These are phyloP conservation scores for Agrochola litura DNA, from an alignment of 2,888 invertebrate species.

Conservation along the genomic window DNA sequence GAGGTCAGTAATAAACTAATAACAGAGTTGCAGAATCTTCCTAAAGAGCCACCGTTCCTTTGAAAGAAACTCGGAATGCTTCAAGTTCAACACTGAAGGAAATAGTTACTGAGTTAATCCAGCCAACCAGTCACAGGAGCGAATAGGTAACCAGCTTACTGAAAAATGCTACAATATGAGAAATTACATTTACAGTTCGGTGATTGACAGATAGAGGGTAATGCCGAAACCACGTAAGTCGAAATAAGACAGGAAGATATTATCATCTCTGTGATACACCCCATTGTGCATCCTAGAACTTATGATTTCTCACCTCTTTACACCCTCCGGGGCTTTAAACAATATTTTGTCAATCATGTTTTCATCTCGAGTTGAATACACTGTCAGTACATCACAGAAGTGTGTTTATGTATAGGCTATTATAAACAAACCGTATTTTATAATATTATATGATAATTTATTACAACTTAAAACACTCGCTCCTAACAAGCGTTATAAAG, in stretches of 20 bases:
- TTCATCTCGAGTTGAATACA: neutral
- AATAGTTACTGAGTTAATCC: slow-evolving; percentile 9
- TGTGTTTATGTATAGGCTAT: neutral
- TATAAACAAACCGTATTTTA: neutral
- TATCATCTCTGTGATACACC: neutral
- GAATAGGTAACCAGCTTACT: neutral
- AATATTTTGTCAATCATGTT: neutral
- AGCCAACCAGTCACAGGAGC: slow-evolving; percentile 1
- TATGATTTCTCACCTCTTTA: slow-evolving; percentile 2
- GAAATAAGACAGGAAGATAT: neutral
- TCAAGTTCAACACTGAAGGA: slow-evolving; percentile 12
- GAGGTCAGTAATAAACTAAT: no score
- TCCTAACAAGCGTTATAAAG: neutral
- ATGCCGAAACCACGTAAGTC: neutral
- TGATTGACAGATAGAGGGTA: neutral
- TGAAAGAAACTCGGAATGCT: neutral
- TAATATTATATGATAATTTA: neutral
- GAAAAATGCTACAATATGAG: slow-evolving; percentile 4
- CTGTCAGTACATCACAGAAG: neutral
- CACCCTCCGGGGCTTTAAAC: neutral
- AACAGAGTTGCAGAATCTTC: neutral
- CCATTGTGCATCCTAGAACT: neutral
- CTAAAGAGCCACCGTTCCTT: neutral
- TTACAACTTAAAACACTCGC: neutral
- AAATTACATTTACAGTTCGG: neutral